Evolutionary conservation across 2,888 invertebrate species (phyloP).

Genomic region (Brassicogethes aeneus): DNA sequence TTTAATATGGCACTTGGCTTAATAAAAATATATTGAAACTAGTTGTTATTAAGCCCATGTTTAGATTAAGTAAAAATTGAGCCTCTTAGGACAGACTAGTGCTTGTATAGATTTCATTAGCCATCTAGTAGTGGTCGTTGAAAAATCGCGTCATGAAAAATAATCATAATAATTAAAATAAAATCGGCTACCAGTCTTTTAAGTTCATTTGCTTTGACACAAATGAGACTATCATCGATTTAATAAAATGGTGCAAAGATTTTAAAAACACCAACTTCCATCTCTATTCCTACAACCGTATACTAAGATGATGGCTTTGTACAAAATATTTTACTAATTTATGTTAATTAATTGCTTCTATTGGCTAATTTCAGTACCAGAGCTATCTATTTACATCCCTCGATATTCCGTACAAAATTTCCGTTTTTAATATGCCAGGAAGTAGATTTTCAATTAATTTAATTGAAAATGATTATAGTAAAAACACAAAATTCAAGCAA

Average conservation of each 20-base stretch:
- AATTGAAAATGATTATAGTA: conserved; percentile 12
- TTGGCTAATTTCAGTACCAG: conserved; percentile 23
- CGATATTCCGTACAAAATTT: conserved; percentile 4
- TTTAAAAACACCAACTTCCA: conserved; percentile 27
- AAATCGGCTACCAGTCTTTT: conserved; percentile 27
- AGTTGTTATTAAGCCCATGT: too few species aligned
- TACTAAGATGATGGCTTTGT: conserved; percentile 30
- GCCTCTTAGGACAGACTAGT: background rate
- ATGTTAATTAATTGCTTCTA: conserved; percentile 21
- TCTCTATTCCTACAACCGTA: conserved; percentile 24
- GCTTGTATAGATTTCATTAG: background rate
- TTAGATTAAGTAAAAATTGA: background rate
- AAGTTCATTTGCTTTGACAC: conserved; percentile 19
- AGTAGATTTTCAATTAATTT: conserved; percentile 10
- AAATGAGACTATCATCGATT: conserved; percentile 20
- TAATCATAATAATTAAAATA: background rate
- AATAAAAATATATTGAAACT: too few species aligned
- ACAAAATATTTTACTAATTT: conserved; percentile 23
- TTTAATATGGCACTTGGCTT: conserved; percentile 2
- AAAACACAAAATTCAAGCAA: conserved; percentile 5
- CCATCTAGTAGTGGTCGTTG: too few species aligned
- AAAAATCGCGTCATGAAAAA: conserved; percentile 2
- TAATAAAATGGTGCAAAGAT: conserved; percentile 20
- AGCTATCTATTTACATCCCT: conserved; percentile 21
- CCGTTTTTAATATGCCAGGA: too few species aligned